These are phyloP conservation scores for Aeoliscus strigatus DNA, from an alignment of 2,797 vertebrate genomes.

Conservation along the genomic window DNA sequence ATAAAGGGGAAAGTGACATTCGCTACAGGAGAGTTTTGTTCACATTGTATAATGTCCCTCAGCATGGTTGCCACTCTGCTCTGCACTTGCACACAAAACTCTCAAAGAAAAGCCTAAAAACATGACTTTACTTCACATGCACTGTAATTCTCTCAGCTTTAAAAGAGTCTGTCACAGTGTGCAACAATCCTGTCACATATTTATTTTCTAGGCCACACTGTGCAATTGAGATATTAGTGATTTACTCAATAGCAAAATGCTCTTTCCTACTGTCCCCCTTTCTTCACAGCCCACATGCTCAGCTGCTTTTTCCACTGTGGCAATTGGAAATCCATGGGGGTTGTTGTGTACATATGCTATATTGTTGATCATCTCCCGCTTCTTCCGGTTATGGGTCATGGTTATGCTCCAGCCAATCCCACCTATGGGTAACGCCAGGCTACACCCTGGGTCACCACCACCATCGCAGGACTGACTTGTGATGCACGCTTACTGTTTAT, in stretches of 20 bases:
- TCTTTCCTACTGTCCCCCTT: constrained; percentile 45
- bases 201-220: constrained; percentile 43
- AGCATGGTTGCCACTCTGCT: constrained; percentile 20
- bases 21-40: constrained; percentile 21
- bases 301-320: constrained; percentile 47
- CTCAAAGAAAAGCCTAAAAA: not conserved
- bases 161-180: constrained; percentile 34
- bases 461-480: too few relatives aligned
- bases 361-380: constrained; percentile 37
- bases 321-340: constrained; percentile 64
- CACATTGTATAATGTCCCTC: constrained; percentile 26
- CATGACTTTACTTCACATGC: too few relatives aligned
- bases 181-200: constrained; percentile 39
- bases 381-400: constrained; percentile 21
- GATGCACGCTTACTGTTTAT: too few relatives aligned
- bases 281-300: constrained; percentile 54
- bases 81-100: constrained; percentile 12
- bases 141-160: too few relatives aligned
- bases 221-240: constrained; percentile 62
- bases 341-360: constrained; percentile 44
- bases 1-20: constrained; percentile 42
- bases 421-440: too few relatives aligned
- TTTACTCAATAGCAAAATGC: constrained; percentile 65
- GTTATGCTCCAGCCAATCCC: too few relatives aligned
- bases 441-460: too few relatives aligned